Base-by-base conservation (phyloP, 2,113 vertebrate species). In the Tachysurus vachellii region DNA sequence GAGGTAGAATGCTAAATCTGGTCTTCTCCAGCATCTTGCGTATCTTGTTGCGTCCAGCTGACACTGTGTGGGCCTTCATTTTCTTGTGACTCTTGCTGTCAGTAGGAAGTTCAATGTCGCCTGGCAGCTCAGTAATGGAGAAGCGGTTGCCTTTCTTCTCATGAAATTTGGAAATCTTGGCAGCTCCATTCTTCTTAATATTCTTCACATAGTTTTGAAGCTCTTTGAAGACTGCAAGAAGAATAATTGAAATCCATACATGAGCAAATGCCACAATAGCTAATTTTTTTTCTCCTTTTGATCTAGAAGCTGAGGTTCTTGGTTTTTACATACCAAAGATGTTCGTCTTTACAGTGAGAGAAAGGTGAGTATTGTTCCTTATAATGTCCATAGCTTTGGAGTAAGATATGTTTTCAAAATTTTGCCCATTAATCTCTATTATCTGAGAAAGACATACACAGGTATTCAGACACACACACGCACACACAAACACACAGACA, bases 401-500 rank as follows among this genome's bases (percentile, higher is more conserved):
- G 92, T 96, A 95, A 10, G 97, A 96, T 85, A 99, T 99, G 92
- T 97, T 99, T 92, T 99, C 98, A 95, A 99, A 99, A 93, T 98
- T 99, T 93, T 99, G 98, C 23, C 98, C 98, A 42, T 99, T 99
- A 73, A 99, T 96, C 95, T 99, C 98, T 97, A 99, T 97, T 95
- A 99, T 96, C 98, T 99, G 93, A 87, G 92, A 92, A 1, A 84
- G 73, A 54, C 90, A 88, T 5, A 89, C 8, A 77, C 9, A 62
- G 26, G 36, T 5, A 76, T 16, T 23, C 8, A 36, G 36, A 36
- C 2, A 36, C 36, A 36, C 36, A 36, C 36, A 36, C 36, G 36
- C 36, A 36, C 36, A 36, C 36, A 36, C 36, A 36, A 36, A 36
- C 36, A 50, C 47, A 50, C 1, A 50, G 47, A 50, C 5, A 50